A percentile compares a stretch with the other conserved stretches of the same genome.
phyloP scores from a whole-genome alignment of 2,113 vertebrate genomes.

The Leiothrix lutea region DNA sequence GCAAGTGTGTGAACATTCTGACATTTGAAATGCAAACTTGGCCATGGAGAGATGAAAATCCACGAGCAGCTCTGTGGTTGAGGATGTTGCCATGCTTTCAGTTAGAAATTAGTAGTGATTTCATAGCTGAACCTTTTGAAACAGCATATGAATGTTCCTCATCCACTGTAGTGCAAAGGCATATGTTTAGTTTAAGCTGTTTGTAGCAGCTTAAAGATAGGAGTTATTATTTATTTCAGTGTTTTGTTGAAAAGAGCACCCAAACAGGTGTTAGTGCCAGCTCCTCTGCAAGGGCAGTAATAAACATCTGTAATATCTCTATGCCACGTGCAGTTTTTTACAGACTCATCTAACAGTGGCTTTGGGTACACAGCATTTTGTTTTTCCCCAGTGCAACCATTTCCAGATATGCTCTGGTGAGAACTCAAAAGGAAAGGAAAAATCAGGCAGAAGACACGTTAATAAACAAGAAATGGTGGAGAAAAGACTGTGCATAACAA shows the following conservation, averaged over 20 bases:
- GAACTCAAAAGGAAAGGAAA: background rate
- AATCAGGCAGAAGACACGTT: background rate
- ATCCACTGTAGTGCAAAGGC: background rate
- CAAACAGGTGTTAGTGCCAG: background rate
- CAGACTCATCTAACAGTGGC: background rate
- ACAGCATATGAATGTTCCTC: background rate
- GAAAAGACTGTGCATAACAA: background rate
- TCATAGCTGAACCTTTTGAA: background rate
- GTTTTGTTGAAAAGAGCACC: background rate
- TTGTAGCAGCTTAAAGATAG: background rate
- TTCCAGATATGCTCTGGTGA: background rate
- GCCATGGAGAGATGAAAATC: background rate
- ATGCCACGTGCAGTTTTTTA: background rate
- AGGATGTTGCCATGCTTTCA: background rate
- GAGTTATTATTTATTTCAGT: background rate
- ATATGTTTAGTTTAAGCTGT: background rate
- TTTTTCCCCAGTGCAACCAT: background rate
- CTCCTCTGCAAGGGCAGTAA: background rate
- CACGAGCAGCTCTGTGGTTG: background rate
- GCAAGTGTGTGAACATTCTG: background rate
- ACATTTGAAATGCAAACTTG: background rate
- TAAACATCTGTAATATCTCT: background rate
- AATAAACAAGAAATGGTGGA: background rate
- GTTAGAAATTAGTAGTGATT: background rate
- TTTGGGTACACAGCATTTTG: background rate